Base-by-base conservation (phyloP, 2,888 invertebrate genomes). In the Leistus spinibarbis region DNA sequence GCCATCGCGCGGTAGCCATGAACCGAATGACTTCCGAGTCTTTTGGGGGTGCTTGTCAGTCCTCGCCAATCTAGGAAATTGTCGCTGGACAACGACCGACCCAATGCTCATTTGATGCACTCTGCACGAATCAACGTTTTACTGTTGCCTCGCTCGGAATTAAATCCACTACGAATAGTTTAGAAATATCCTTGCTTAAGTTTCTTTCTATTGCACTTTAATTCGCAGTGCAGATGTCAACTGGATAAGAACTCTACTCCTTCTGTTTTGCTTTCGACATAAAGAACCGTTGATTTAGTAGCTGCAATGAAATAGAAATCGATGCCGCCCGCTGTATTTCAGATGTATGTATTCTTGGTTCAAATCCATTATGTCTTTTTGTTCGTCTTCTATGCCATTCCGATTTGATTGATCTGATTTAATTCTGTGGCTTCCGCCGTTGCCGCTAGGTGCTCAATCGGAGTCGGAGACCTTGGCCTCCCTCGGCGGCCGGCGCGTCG, bases 1-100 rank as follows among this genome's bases (percentile, higher is more conserved):
- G 22, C 67, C 54, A 67, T 67, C 73, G 67, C 62, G 17, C 60
- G 23, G 54, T 53, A 22, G 64, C 40, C 62, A 69, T 62, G 71
- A 24, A 54, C 67, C 53, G 73, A 73, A 73, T 73, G 73, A 73
- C 67, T 73, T 73, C 67, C 67, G 73, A 63, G 73, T 73, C 73
- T 73, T 53, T 62, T 67, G 73, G 73, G 73, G 73, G 73, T 73
- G 73, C 67, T 73, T 73, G 60, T 60, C 73, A 67, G 67, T 73
- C 73, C 73, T 57, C 67, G 73, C 62, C 73, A 73, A 73, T 73
- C 73, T 73, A 67, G 54, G 67, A 66, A 66, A 73, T 73, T 73
- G 72, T 73, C 72, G 71, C 71, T 17, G 24, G 27, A 20, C 27
- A 27, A 64, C 64, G 23, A 64, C 19, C 60, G 62, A 16, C 60